Percentiles rank a stretch among this genome's conserved stretches.
Conservation (phyloP, 2,888 invertebrate species). For the Eubasilissa splendida region DNA sequence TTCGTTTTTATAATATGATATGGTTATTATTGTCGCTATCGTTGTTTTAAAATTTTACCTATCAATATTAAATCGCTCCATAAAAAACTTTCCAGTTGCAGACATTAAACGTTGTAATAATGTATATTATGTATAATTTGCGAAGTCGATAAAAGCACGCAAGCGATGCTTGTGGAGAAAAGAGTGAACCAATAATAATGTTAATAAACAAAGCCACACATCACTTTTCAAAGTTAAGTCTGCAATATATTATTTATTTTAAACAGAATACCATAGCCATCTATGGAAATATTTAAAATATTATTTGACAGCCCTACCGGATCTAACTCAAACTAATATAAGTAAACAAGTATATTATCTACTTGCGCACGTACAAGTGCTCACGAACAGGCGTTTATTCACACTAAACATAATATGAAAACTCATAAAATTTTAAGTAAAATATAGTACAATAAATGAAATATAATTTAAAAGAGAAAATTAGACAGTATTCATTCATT, state of each 20-base stretch:
- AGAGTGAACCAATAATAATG: too few species aligned
- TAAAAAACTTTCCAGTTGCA: too few species aligned
- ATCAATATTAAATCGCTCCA: too few species aligned
- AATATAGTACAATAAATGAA: neutral
- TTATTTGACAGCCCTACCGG: neutral
- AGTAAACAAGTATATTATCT: conserved; percentile 21
- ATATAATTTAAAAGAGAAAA: neutral
- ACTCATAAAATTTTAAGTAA: neutral
- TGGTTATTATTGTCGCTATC: too few species aligned
- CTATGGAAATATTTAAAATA: neutral
- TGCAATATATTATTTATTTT: neutral
- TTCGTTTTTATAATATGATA: too few species aligned
- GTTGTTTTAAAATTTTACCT: too few species aligned
- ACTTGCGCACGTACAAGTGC: neutral
- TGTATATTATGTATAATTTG: too few species aligned
- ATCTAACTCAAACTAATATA: neutral
- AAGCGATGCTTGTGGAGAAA: too few species aligned
- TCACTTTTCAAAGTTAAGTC: too few species aligned
- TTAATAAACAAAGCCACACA: too few species aligned
- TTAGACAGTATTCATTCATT: conserved; percentile 37
- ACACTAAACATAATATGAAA: neutral
- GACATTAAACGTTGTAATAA: too few species aligned
- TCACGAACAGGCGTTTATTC: neutral
- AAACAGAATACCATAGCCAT: neutral
- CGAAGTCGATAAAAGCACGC: too few species aligned